phyloP scores from a whole-genome alignment of 2,113 vertebrate genomes.

The Colaptes auratus region DNA sequence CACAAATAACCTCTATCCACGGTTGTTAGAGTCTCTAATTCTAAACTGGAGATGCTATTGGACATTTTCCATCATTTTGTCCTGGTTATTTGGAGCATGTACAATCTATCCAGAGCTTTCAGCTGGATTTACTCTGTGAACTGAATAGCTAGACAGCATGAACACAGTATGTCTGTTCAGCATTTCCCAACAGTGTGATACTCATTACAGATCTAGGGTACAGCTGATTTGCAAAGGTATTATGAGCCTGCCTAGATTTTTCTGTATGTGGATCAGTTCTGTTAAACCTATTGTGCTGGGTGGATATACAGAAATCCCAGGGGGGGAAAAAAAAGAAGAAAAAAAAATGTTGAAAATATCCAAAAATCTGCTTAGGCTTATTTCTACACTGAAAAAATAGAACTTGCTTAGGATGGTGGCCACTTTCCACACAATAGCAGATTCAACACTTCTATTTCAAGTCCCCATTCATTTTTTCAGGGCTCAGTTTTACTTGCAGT shows the following conservation, averaged over 20 bases:
- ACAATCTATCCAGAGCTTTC: neutral
- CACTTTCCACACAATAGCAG: neutral
- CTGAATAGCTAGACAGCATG: neutral
- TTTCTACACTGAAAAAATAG: neutral
- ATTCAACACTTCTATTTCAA: neutral
- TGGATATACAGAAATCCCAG: neutral
- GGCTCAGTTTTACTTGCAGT: neutral
- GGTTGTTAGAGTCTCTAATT: neutral
- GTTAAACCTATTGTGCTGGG: neutral
- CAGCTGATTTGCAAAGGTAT: constrained; percentile 6
- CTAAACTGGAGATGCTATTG: neutral
- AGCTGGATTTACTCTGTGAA: neutral
- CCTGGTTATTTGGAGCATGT: neutral
- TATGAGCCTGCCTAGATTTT: neutral
- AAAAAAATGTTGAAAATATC: neutral
- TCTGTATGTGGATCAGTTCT: neutral
- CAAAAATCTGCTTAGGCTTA: neutral
- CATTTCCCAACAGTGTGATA: neutral
- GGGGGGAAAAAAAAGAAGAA: neutral
- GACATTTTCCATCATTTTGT: neutral
- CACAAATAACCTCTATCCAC: neutral
- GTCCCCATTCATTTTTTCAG: neutral
- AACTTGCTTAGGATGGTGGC: neutral
- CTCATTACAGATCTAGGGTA: neutral
- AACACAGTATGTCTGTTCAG: neutral